Conservation (phyloP, 2,888 invertebrate species). For the Nysson spinosus region DNA sequence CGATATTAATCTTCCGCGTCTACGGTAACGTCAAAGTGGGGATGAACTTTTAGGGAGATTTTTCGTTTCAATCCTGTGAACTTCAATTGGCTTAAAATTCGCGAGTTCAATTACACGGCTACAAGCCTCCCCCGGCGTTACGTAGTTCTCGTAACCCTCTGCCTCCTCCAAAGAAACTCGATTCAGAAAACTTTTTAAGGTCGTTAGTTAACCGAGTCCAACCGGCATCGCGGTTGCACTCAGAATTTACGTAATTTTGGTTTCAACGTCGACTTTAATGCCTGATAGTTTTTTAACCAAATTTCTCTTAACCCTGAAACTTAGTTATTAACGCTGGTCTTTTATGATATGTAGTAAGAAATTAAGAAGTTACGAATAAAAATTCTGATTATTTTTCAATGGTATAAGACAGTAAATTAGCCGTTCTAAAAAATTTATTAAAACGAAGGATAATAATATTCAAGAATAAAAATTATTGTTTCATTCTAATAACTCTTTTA, state of each 20-base stretch:
- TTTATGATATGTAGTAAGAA: no score
- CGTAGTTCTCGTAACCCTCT: constrained; percentile 21
- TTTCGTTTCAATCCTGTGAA: constrained; percentile 22
- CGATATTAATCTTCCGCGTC: constrained; percentile 14
- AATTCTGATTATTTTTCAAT: no score
- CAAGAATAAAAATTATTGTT: no score
- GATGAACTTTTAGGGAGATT: constrained; percentile 13
- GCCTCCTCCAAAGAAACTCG: constrained; percentile 22
- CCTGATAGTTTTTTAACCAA: no score
- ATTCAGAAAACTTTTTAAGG: constrained; percentile 34
- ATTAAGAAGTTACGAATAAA: no score
- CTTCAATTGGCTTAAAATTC: no score
- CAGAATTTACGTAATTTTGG: constrained; percentile 18
- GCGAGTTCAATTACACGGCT: constrained; percentile 38
- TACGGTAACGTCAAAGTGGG: constrained; percentile 14
- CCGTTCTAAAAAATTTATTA: no score
- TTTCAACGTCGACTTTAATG: neutral
- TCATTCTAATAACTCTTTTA: no score
- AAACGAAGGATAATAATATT: no score
- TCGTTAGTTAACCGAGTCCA: constrained; percentile 28
- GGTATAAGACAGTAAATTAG: no score
- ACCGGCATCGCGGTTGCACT: constrained; percentile 15
- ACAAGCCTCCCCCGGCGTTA: constrained; percentile 25
- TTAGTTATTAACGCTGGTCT: no score
- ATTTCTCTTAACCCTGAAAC: no score